These are phyloP conservation scores for Drosophila aldrichi DNA, from an alignment of 2,888 invertebrate species.

Conservation along the genomic window DNA sequence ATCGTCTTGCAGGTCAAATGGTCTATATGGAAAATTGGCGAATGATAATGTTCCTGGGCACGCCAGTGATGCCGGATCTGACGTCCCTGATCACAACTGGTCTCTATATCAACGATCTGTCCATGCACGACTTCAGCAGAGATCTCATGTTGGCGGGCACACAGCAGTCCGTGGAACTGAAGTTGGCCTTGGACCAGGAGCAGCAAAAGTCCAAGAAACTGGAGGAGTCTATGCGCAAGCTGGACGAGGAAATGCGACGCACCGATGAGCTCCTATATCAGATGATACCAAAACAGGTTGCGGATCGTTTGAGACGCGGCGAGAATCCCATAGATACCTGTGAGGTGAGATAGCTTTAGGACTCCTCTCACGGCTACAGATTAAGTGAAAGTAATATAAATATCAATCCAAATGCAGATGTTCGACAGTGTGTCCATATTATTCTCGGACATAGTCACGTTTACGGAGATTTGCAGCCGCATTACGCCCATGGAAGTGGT, in stretches of 20 bases:
- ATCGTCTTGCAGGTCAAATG: conserved; percentile 93
- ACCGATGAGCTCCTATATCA: conserved; percentile 98
- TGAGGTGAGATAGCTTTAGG: conserved; percentile 88
- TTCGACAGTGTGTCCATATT: conserved; percentile 98
- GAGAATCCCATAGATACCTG: conserved; percentile 98
- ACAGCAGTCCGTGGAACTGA: conserved; percentile 98
- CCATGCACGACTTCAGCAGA: conserved; percentile 99
- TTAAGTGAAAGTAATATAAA: too few species aligned
- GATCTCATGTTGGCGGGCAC: conserved; percentile 98
- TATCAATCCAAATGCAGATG: conserved; percentile 88
- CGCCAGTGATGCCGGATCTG: conserved; percentile 97
- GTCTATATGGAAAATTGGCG: conserved; percentile 99
- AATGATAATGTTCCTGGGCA: conserved; percentile 98
- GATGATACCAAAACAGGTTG: conserved; percentile 99
- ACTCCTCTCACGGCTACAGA: neutral
- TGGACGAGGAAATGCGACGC: conserved; percentile 97
- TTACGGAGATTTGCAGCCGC: conserved; percentile 98
- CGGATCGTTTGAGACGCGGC: conserved; percentile 96
- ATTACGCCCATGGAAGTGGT: conserved; percentile 99
- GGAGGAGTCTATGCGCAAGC: conserved; percentile 97
- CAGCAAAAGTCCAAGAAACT: conserved; percentile 98
- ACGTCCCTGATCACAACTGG: conserved; percentile 97
- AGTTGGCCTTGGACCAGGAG: conserved; percentile 97
- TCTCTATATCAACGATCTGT: conserved; percentile 98
- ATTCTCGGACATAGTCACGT: conserved; percentile 99